Evolutionary conservation across 23 tunicate genomes (phyloP), one percentile per base, ranked within the genome.

Genomic region (Ascidia mentula): DNA sequence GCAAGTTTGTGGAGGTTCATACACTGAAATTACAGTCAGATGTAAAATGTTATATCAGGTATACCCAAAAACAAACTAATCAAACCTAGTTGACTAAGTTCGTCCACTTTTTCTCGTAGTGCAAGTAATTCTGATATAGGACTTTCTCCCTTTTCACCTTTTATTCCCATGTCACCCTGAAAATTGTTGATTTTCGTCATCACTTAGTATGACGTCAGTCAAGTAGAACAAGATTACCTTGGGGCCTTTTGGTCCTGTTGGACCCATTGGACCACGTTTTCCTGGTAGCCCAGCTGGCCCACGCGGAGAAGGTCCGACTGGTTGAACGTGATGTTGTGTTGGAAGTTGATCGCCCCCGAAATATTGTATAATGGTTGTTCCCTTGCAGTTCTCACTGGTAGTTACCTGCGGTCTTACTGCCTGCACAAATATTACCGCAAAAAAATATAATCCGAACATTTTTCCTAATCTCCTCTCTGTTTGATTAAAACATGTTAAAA

Each of bases 351-450:
- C 65, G 24, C 24, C 24, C 4, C 65, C 65, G 13, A 53, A 53
- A 9, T 53, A 53, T 9, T 53, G 65, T 3, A 53, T 28, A 5
- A 53, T 53, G 65, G 65, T 53, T 53, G 65, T 9, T 20, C 65
- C 65, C 65, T 53, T 53, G 65, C 65, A 53, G 65, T 53, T 53
- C 4, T n/a, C n/a, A n/a, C n/a, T n/a, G n/a, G n/a, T n/a, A n/a
- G n/a, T n/a, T n/a, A n/a, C n/a, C n/a, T n/a, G n/a, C n/a, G n/a
- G n/a, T n/a, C n/a, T n/a, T n/a, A n/a, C n/a, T n/a, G n/a, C n/a
- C n/a, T n/a, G n/a, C n/a, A n/a, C n/a, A n/a, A n/a, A n/a, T n/a
- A n/a, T n/a, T n/a, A n/a, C n/a, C n/a, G n/a, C n/a, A n/a, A n/a
- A n/a, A n/a, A n/a, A n/a, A n/a, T n/a, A n/a, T n/a, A n/a, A n/a